Evolutionary conservation across 2,113 vertebrate genomes (phyloP).

Genomic region (Vicugna pacos): DNA sequence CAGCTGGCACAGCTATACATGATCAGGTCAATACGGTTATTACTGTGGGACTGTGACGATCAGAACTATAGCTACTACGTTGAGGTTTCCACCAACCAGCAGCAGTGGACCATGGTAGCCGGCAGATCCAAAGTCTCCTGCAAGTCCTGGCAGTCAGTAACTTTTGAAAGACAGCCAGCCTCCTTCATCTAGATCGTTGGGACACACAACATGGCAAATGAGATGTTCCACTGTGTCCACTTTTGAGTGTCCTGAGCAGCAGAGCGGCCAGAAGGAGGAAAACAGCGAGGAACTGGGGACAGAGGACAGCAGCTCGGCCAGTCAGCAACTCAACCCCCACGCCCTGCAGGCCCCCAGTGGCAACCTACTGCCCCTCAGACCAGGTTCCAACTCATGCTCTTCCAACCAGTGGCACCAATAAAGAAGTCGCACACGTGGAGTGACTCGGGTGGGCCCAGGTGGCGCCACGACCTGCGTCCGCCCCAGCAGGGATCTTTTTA

Average conservation of each 20-base stretch:
- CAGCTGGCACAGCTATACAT: conserved; percentile 98
- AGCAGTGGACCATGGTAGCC: conserved; percentile 96
- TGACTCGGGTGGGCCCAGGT: conserved; percentile 5
- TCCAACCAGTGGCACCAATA: conserved; percentile 77
- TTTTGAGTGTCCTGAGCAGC: conserved; percentile 97
- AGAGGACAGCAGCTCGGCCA: conserved; percentile 63
- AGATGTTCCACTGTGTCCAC: conserved; percentile 99
- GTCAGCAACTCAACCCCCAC: conserved; percentile 80
- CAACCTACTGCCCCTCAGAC: conserved; percentile 80
- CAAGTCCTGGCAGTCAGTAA: conserved; percentile 91
- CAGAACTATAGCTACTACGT: conserved; percentile 98
- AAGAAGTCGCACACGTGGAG: conserved; percentile 56
- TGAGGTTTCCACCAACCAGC: conserved; percentile 97
- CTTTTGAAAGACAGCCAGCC: conserved; percentile 76
- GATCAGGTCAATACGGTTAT: conserved; percentile 94
- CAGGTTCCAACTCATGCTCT: conserved; percentile 69
- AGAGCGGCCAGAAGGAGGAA: conserved; percentile 90
- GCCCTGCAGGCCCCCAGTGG: conserved; percentile 75
- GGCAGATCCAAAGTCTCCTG: conserved; percentile 95
- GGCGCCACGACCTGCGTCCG: neutral
- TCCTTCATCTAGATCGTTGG: conserved; percentile 98
- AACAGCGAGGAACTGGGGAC: conserved; percentile 85
- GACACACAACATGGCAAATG: conserved; percentile 98
- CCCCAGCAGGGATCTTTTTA: conserved; percentile 59
- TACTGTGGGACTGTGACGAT: conserved; percentile 99